phyloP scores from a whole-genome alignment of 2,888 invertebrate genomes.

The Clivina fossor region DNA sequence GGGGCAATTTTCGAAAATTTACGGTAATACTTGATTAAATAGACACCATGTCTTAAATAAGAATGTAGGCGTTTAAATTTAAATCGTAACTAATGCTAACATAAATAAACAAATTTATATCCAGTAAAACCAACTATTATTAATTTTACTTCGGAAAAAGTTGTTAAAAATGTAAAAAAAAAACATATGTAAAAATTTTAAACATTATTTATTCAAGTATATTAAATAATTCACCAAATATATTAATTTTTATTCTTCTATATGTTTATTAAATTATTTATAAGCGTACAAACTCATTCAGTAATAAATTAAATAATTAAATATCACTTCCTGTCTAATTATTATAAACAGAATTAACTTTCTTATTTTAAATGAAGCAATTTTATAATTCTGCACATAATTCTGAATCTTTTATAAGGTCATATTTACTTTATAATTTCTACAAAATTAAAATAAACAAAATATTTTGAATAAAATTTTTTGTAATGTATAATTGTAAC shows the following conservation, averaged over 20 bases:
- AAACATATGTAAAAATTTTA: too few relatives aligned
- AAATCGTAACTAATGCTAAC: too few relatives aligned
- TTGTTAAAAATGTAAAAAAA: too few relatives aligned
- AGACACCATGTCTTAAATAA: conserved; percentile 7
- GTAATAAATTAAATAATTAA: background rate
- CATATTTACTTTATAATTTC: background rate
- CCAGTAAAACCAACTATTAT: too few relatives aligned
- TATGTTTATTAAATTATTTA: background rate
- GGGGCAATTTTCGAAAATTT: conserved; percentile 7
- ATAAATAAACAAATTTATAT: too few relatives aligned
- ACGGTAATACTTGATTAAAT: too few relatives aligned
- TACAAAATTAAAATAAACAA: background rate
- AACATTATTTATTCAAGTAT: too few relatives aligned
- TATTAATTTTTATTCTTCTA: background rate
- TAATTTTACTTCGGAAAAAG: too few relatives aligned
- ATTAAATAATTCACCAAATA: too few relatives aligned
- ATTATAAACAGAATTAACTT: background rate
- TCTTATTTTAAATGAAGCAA: background rate
- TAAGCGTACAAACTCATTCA: background rate
- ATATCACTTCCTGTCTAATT: background rate
- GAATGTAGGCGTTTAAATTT: conserved; percentile 13
- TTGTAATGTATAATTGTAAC: background rate
- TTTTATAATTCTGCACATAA: background rate
- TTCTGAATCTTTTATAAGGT: background rate
- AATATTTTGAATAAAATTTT: background rate